Evolutionary conservation across 2,113 vertebrate species (phyloP), one percentile per base, ranked within the genome.

Genomic region (Bos indicus): DNA sequence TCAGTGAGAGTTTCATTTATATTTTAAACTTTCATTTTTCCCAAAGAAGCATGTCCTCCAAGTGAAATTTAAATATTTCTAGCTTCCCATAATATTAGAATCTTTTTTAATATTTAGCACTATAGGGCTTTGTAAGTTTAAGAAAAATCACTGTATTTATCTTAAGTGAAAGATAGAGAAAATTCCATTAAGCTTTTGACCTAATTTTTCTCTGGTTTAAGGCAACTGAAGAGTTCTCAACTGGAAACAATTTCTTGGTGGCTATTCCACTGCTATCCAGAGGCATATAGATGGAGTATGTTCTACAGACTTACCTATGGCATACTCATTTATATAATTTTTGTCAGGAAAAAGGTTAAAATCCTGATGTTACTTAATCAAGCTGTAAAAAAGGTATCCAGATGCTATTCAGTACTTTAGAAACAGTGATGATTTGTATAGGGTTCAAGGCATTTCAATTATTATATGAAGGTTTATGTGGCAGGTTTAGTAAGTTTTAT

Each of bases 191-290:
- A 80, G 71, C 6, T 88, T 92, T 95, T 88, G 96, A 95, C 80
- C 90, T 78, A 90, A 17, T 95, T 96, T 97, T 86, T 84, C 80
- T 84, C 21, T 86, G 17, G 36, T 60, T 97, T 96, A 91, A 93
- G 88, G 77, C 77, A 82, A 80, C 2, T 90, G 67, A 77, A 54
- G 91, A 96, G 23, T 97, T 60, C 83, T 91, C 46, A 71, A 17
- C 11, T 91, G 56, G 48, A n/a, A 87, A 89, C 30, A 78, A 89
- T 86, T 54, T 96, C 52, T 14, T 26, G 80, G 56, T 54, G 21
- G 88, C 48, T 92, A n/a, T 23, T 95, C 25, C 25, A 88, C 30
- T 52, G 92, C 15, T 93, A n/a, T 59, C 59, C 36, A 94, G 77
- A 71, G 48, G n/a, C 36, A 36, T 71, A 43, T 5, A 80, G n/a